phyloP scores from a whole-genome alignment of 2,888 invertebrate genomes.

The Sarcophaga caerulescens region DNA sequence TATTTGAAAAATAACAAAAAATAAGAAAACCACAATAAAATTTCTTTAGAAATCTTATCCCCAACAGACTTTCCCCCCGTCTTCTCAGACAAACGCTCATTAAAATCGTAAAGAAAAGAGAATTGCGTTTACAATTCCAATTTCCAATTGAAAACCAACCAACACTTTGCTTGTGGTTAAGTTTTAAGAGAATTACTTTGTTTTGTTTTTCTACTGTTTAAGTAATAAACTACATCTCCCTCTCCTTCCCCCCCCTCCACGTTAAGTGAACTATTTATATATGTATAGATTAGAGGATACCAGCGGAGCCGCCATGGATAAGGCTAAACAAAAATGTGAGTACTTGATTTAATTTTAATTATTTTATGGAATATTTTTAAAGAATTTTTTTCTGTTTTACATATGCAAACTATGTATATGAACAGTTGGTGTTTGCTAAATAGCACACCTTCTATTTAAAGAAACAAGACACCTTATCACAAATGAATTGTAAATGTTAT shows the following conservation, averaged over 20 bases:
- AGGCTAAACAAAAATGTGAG: constrained; percentile 80
- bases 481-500: too few relatives aligned
- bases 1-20: too few relatives aligned
- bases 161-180: constrained; percentile 23
- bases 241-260: not conserved
- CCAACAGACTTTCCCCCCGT: too few relatives aligned
- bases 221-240: constrained; percentile 3
- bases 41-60: too few relatives aligned
- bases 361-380: not conserved
- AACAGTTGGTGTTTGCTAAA: too few relatives aligned
- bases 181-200: not conserved
- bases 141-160: not conserved
- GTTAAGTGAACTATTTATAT: constrained; percentile 69
- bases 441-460: too few relatives aligned
- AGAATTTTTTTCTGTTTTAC: not conserved
- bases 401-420: not conserved
- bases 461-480: too few relatives aligned
- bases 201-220: constrained; percentile 2
- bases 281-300: constrained; percentile 80
- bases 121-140: not conserved
- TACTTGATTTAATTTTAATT: constrained; percentile 48
- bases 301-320: constrained; percentile 80
- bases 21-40: too few relatives aligned
- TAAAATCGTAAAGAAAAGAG: not conserved
- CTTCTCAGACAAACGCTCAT: too few relatives aligned